phyloP scores from a whole-genome alignment of 92 coral and sea anemone genomes.

The Zoanthus solanderi region DNA sequence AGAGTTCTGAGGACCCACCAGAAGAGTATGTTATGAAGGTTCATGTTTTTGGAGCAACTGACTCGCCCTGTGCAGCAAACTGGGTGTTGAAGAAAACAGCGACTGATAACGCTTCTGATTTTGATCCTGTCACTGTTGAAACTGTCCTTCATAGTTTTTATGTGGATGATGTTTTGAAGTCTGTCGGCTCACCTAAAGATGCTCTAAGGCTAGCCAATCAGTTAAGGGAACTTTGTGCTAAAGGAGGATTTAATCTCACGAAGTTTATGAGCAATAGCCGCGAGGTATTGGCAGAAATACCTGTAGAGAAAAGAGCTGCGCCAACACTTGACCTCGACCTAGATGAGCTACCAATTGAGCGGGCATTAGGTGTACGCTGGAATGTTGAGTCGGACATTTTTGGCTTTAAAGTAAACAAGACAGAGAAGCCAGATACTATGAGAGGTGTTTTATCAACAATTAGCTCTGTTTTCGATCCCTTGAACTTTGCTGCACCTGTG shows the following conservation, averaged over 20 bases:
- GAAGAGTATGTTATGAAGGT: slow-evolving; percentile 57
- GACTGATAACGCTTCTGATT: slow-evolving; percentile 40
- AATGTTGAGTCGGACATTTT: slow-evolving; percentile 62
- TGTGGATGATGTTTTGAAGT: slow-evolving; percentile 53
- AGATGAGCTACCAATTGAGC: slow-evolving; percentile 55
- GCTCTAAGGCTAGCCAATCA: no score
- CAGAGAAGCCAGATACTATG: slow-evolving; percentile 64
- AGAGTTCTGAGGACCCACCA: slow-evolving; percentile 37
- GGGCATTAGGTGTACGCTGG: slow-evolving; percentile 64
- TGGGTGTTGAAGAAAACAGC: slow-evolving; percentile 48
- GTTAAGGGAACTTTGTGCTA: slow-evolving; percentile 16
- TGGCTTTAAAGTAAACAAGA: slow-evolving; percentile 58
- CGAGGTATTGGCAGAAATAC: slow-evolving; percentile 43
- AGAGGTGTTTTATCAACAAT: slow-evolving; percentile 57
- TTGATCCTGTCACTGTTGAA: slow-evolving; percentile 45
- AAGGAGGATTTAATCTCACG: slow-evolving; percentile 64
- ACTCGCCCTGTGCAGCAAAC: slow-evolving; percentile 70
- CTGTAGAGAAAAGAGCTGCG: slow-evolving; percentile 47
- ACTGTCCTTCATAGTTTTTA: slow-evolving; percentile 53
- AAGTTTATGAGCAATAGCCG: slow-evolving; percentile 60
- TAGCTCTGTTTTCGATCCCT: slow-evolving; percentile 48
- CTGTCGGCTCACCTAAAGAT: neutral
- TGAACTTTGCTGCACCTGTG: slow-evolving; percentile 67
- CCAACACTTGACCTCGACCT: slow-evolving; percentile 58
- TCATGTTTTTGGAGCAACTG: slow-evolving; percentile 66